Percentiles rank a stretch among this genome's conserved stretches.
These are phyloP conservation scores for Microdon myrmicae DNA, from an alignment of 2,888 invertebrate species.

Conservation along the genomic window DNA sequence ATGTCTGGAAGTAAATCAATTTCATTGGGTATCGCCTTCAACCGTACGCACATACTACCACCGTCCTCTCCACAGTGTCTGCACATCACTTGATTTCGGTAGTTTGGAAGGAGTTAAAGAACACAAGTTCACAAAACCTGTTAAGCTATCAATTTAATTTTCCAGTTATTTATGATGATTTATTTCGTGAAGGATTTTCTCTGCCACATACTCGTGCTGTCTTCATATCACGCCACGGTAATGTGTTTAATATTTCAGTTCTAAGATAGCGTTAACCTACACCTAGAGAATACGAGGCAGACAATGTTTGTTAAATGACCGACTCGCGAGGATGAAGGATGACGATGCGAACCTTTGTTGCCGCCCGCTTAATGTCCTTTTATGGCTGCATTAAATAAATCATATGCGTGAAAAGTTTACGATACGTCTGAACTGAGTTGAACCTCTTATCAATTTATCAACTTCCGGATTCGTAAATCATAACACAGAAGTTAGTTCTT, in stretches of 20 bases:
- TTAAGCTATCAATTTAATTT: conserved; percentile 51
- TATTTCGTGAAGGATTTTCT: conserved; percentile 43
- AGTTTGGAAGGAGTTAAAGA: not conserved
- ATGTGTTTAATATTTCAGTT: conserved; percentile 41
- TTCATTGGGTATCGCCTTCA: conserved; percentile 21
- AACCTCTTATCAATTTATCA: too few species aligned
- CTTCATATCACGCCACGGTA: conserved; percentile 14
- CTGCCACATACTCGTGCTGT: conserved; percentile 5
- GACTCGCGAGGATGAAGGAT: conserved; percentile 36
- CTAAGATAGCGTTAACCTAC: conserved; percentile 14
- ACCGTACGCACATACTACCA: not conserved
- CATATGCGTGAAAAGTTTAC: conserved; percentile 38
- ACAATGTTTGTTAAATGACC: conserved; percentile 15
- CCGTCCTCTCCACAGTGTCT: conserved; percentile 18
- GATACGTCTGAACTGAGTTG: too few species aligned
- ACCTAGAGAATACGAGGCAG: conserved; percentile 2
- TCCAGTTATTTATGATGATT: conserved; percentile 52
- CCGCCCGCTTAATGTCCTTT: not conserved
- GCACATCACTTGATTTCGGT: conserved; percentile 36
- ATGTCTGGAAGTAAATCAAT: conserved; percentile 49
- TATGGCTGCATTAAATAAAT: conserved; percentile 46
- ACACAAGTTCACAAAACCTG: conserved; percentile 24
- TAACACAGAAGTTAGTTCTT: too few species aligned
- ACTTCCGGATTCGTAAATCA: too few species aligned
- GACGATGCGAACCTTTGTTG: conserved; percentile 19